A percentile compares a stretch with the other conserved stretches of the same genome.
These are phyloP conservation scores for Drosophila paranaensis DNA, from an alignment of 2,888 invertebrate genomes.

Conservation along the genomic window DNA sequence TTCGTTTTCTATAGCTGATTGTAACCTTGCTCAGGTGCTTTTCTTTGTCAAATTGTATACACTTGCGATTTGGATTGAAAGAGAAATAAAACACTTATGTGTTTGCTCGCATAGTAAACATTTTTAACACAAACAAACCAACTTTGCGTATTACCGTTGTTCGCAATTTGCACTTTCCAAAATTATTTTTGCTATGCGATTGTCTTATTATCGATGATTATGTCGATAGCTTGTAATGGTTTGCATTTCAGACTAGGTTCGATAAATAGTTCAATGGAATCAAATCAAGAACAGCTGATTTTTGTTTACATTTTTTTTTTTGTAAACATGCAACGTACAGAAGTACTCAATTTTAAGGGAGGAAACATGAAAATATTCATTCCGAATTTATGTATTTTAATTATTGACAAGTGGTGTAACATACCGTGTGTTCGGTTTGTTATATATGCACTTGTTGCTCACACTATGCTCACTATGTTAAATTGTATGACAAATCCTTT, in stretches of 20 bases:
- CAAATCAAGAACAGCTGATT: slow-evolving; percentile 30
- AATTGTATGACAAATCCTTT: background rate
- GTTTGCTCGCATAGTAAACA: background rate
- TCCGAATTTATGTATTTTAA: background rate
- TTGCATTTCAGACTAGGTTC: slow-evolving; percentile 9
- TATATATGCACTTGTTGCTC: background rate
- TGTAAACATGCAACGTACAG: slow-evolving; percentile 19
- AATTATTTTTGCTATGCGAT: slow-evolving; percentile 41
- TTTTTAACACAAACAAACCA: slow-evolving; percentile 4
- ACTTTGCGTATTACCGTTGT: slow-evolving; percentile 45
- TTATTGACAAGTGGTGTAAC: background rate
- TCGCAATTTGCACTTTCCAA: slow-evolving; percentile 58
- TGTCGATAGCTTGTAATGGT: background rate
- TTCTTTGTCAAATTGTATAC: slow-evolving; percentile 2
- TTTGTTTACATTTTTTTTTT: slow-evolving; percentile 40
- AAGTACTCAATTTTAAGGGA: background rate
- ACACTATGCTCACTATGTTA: too few relatives aligned
- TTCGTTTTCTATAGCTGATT: slow-evolving; percentile 34
- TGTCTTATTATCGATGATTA: slow-evolving; percentile 34
- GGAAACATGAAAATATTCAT: background rate
- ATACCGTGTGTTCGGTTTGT: background rate
- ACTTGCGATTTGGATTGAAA: slow-evolving; percentile 25
- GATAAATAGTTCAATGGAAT: slow-evolving; percentile 31
- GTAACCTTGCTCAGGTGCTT: slow-evolving; percentile 38
- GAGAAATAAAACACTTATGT: background rate